Conservation (phyloP, 2,113 vertebrate genomes). For the Poecile atricapillus region DNA sequence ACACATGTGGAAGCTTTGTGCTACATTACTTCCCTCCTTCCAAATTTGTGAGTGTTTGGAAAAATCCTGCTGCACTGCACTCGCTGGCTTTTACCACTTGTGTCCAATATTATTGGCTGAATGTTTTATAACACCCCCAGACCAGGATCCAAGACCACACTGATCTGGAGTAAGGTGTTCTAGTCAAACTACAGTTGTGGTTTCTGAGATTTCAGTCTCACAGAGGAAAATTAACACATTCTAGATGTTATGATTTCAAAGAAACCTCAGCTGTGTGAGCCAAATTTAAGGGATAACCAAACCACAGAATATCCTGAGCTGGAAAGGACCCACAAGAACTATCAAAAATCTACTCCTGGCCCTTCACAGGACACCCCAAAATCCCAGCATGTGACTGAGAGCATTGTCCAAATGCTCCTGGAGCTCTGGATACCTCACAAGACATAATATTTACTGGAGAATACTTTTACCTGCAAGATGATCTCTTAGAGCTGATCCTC, state of each 20-base stretch:
- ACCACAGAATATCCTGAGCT: not conserved
- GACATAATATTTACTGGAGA: not conserved
- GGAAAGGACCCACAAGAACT: not conserved
- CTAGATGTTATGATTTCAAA: not conserved
- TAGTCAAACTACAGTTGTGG: not conserved
- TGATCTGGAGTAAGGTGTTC: not conserved
- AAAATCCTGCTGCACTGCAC: not conserved
- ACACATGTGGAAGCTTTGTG: too few species aligned
- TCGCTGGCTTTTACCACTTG: not conserved
- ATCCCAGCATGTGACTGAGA: not conserved
- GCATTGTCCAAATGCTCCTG: not conserved
- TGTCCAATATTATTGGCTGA: too few species aligned
- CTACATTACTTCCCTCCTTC: not conserved
- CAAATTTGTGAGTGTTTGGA: not conserved
- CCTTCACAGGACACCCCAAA: not conserved
- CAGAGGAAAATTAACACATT: not conserved
- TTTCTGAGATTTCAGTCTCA: not conserved
- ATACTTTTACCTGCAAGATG: not conserved
- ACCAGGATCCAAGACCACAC: not conserved
- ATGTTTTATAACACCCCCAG: not conserved
- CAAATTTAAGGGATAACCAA: not conserved
- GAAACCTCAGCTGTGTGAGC: not conserved
- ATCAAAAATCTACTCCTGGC: not conserved
- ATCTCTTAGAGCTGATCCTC: not conserved
- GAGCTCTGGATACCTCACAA: not conserved